A percentile compares a stretch with the other conserved stretches of the same genome.
Evolutionary conservation across 2,888 invertebrate species (phyloP).

Genomic region (Drosophila setosimentum): DNA sequence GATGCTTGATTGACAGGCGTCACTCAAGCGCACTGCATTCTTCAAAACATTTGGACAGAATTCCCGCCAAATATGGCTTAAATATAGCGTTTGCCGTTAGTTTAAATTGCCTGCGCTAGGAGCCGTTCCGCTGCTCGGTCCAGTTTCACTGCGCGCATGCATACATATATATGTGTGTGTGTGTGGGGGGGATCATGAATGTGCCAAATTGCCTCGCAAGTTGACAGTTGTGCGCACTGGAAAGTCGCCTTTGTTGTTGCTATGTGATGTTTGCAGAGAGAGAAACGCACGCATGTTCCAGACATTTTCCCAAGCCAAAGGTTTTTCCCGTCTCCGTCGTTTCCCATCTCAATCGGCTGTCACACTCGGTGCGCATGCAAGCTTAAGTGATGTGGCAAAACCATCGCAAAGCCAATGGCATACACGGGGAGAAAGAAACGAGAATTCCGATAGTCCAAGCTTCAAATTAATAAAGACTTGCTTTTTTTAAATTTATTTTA

Average conservation of each 20-base stretch:
- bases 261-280: constrained; percentile 20
- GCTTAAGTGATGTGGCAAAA: constrained; percentile 64
- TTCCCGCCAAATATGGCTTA: constrained; percentile 70
- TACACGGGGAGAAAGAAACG: not conserved
- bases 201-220: constrained; percentile 36
- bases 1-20: constrained; percentile 56
- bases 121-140: constrained; percentile 31
- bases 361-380: constrained; percentile 62
- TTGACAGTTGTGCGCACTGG: constrained; percentile 29
- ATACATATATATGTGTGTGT: not conserved
- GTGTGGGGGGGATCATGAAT: constrained; percentile 14
- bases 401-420: constrained; percentile 19
- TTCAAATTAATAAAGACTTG: not conserved
- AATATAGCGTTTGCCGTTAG: constrained; percentile 68
- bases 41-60: constrained; percentile 57
- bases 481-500: not conserved
- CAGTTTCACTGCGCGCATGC: constrained; percentile 26
- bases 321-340: constrained; percentile 58
- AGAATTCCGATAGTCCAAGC: not conserved
- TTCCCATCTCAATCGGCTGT: constrained; percentile 55
- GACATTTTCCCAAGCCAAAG: constrained; percentile 60
- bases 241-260: constrained; percentile 3
- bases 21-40: constrained; percentile 59
- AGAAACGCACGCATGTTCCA: constrained; percentile 34
- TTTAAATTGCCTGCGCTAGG: constrained; percentile 56